phyloP scores from a whole-genome alignment of 2,113 vertebrate species.

The Sigmodon hispidus region DNA sequence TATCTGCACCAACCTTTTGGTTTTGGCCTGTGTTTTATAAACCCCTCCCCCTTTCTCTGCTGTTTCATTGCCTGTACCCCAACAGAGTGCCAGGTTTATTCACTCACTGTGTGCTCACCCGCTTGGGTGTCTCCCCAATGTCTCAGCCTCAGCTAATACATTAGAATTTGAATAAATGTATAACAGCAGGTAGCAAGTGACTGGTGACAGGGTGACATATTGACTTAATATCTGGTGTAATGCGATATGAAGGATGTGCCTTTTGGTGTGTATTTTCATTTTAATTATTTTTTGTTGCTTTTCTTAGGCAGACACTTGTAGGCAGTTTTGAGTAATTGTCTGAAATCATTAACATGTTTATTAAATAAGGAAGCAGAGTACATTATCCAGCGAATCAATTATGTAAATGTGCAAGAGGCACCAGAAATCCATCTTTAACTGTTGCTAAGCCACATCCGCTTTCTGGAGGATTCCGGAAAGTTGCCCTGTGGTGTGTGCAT shows the following conservation, averaged over 20 bases:
- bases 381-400: constrained; percentile 90
- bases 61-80: constrained; percentile 83
- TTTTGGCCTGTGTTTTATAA: constrained; percentile 77
- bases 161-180: constrained; percentile 86
- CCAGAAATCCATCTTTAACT: constrained; percentile 86
- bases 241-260: constrained; percentile 88
- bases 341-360: constrained; percentile 91
- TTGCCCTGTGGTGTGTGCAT: background rate
- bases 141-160: constrained; percentile 83
- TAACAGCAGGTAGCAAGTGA: constrained; percentile 89
- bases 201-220: constrained; percentile 89
- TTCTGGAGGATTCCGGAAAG: constrained; percentile 85
- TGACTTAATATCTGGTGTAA: constrained; percentile 88
- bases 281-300: constrained; percentile 83
- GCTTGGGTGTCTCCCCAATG: constrained; percentile 84
- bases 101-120: constrained; percentile 77
- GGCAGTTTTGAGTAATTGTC: constrained; percentile 88
- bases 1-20: constrained; percentile 85
- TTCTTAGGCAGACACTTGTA: constrained; percentile 87
- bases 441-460: constrained; percentile 83
- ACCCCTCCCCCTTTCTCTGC: constrained; percentile 76
- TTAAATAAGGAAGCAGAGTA: constrained; percentile 89
- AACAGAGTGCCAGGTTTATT: constrained; percentile 83
- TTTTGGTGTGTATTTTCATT: constrained; percentile 87
- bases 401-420: constrained; percentile 88